These are phyloP conservation scores for Poecile atricapillus DNA, from an alignment of 2,113 vertebrate species.

Conservation along the genomic window DNA sequence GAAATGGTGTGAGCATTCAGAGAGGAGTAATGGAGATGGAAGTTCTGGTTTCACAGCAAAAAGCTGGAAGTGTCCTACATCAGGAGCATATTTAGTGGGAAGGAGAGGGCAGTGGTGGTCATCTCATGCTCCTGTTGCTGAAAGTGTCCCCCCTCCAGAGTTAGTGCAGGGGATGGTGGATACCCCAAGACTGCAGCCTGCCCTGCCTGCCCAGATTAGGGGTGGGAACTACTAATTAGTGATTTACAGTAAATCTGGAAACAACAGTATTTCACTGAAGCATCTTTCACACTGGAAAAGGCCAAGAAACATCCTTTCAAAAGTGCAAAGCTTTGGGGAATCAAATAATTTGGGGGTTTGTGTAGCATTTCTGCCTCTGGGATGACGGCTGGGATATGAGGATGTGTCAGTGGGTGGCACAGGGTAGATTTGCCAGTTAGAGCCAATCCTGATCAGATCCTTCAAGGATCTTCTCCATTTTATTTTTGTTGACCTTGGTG, in stretches of 20 bases:
- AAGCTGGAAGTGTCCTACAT: not conserved
- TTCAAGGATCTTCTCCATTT: not conserved
- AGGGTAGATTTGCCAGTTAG: not conserved
- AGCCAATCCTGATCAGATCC: not conserved
- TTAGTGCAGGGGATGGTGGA: not conserved
- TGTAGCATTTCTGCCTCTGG: not conserved
- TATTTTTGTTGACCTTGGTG: not conserved
- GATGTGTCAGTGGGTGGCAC: fast-evolving
- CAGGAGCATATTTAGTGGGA: not conserved
- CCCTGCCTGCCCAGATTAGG: not conserved
- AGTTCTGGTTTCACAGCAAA: not conserved
- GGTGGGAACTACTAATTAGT: not conserved
- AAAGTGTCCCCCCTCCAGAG: not conserved
- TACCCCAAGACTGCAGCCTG: not conserved
- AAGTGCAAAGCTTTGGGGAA: not conserved
- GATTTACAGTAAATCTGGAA: not conserved
- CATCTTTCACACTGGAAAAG: not conserved
- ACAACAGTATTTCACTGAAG: not conserved
- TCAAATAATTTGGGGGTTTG: not conserved
- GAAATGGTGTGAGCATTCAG: not conserved
- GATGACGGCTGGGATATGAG: not conserved
- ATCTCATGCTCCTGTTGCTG: not conserved
- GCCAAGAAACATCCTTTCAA: not conserved
- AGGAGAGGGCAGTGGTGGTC: not conserved
- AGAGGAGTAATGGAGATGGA: not conserved